Evolutionary conservation across 2,113 vertebrate genomes (phyloP).

Genomic region (Hippolais icterina): DNA sequence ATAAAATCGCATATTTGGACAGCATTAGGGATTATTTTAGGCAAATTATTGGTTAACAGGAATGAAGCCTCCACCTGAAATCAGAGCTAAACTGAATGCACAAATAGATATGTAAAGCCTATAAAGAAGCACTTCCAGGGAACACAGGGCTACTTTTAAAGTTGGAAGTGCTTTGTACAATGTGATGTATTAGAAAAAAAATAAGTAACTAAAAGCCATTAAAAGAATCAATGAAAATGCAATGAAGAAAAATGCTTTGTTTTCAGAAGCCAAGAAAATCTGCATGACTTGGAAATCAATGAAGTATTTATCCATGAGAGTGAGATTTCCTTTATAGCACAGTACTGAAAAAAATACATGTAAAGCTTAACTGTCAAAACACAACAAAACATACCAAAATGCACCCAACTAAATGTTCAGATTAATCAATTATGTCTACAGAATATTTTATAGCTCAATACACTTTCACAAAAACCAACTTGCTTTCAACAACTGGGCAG

Average conservation of each 20-base stretch:
- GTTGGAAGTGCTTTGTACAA: background rate
- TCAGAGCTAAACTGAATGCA: background rate
- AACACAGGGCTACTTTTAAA: background rate
- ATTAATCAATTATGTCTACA: background rate
- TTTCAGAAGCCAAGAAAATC: conserved; percentile 2
- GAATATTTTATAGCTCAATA: background rate
- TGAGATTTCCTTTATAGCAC: background rate
- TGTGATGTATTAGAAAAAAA: background rate
- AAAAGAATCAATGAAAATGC: background rate
- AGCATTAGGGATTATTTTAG: background rate
- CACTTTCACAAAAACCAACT: background rate
- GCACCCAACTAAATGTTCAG: background rate
- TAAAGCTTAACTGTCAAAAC: background rate
- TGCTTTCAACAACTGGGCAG: background rate
- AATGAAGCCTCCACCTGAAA: background rate
- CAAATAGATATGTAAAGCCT: background rate
- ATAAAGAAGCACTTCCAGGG: background rate
- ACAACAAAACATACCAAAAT: background rate
- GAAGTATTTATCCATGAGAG: background rate
- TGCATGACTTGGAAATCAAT: background rate
- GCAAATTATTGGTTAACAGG: background rate
- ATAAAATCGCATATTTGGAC: background rate
- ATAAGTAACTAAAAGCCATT: background rate
- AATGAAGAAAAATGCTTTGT: background rate
- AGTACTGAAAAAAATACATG: background rate